phyloP scores from a whole-genome alignment of 1,140 invertebrate genomes.

The Drosophila sulfurigaster region DNA sequence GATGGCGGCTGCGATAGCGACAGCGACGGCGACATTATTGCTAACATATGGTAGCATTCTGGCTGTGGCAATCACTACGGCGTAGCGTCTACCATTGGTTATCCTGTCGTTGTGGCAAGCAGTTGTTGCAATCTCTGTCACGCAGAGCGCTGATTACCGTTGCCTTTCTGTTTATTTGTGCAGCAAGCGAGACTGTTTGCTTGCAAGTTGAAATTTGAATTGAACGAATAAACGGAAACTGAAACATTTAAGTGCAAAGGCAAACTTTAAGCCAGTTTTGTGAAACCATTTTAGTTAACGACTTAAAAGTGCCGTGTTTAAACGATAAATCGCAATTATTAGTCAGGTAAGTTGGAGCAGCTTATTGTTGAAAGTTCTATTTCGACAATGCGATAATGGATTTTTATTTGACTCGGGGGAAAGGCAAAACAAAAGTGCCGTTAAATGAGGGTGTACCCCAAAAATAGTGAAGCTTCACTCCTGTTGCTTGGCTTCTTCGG shows the following conservation, averaged over 20 bases:
- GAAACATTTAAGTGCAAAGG: neutral
- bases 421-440: constrained; percentile 23
- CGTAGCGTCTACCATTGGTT: constrained; percentile 70
- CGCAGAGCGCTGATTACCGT: neutral
- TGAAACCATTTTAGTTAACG: neutral
- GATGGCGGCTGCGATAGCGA: neutral
- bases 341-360: neutral
- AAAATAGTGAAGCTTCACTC: constrained; percentile 4
- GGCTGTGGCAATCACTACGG: constrained; percentile 28
- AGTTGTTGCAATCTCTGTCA: constrained; percentile 55
- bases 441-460: constrained; percentile 2
- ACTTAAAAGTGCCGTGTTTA: neutral
- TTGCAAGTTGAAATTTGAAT: neutral
- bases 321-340: neutral
- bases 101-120: constrained; percentile 78
- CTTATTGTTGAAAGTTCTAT: neutral
- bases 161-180: constrained; percentile 11
- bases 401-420: constrained; percentile 1
- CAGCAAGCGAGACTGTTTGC: constrained; percentile 8
- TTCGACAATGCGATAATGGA: constrained; percentile 3
- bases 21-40: constrained; percentile 36
- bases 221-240: neutral
- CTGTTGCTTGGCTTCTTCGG: constrained; percentile 1
- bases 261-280: too few species aligned
- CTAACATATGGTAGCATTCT: constrained; percentile 76